Evolutionary conservation across 2,888 invertebrate species (phyloP).

Genomic region (Leptura quadrifasciata): DNA sequence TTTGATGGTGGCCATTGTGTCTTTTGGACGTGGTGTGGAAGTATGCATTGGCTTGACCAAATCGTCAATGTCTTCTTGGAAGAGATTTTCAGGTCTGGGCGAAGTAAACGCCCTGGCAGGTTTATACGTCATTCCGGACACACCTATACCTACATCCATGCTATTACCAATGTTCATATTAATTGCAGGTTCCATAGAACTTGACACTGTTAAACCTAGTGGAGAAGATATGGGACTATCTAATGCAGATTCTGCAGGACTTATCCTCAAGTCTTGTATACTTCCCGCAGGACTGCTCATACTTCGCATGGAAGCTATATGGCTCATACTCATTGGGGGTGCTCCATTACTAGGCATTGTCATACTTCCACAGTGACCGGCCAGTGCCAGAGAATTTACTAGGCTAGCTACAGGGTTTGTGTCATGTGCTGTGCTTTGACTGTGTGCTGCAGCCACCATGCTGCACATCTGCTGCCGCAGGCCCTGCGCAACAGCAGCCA

Average conservation of each 20-base stretch:
- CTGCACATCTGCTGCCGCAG: slow-evolving; percentile 91
- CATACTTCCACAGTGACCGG: slow-evolving; percentile 70
- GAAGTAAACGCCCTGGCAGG: slow-evolving; percentile 79
- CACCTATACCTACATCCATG: slow-evolving; percentile 77
- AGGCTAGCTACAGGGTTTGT: slow-evolving; percentile 72
- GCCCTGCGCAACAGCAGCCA: slow-evolving; percentile 90
- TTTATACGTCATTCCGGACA: slow-evolving; percentile 81
- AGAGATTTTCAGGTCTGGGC: slow-evolving; percentile 78
- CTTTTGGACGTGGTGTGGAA: slow-evolving; percentile 72
- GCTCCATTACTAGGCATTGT: slow-evolving; percentile 70
- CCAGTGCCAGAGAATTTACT: slow-evolving; percentile 72
- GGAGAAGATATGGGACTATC: slow-evolving; percentile 78
- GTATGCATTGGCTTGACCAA: slow-evolving; percentile 78
- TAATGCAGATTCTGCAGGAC: slow-evolving; percentile 75
- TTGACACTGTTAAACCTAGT: slow-evolving; percentile 78
- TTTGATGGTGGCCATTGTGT: slow-evolving; percentile 80
- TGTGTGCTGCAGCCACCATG: slow-evolving; percentile 83
- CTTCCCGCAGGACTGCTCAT: slow-evolving; percentile 74
- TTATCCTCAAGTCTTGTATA: slow-evolving; percentile 73
- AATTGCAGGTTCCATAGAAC: slow-evolving; percentile 73
- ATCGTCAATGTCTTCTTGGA: slow-evolving; percentile 80
- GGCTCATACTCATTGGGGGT: slow-evolving; percentile 71
- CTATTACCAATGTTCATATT: slow-evolving; percentile 73
- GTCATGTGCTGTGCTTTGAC: slow-evolving; percentile 75
- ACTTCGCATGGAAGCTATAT: slow-evolving; percentile 72